Conservation (phyloP, 2,113 vertebrate species). For the Podocnemis expansa region DNA sequence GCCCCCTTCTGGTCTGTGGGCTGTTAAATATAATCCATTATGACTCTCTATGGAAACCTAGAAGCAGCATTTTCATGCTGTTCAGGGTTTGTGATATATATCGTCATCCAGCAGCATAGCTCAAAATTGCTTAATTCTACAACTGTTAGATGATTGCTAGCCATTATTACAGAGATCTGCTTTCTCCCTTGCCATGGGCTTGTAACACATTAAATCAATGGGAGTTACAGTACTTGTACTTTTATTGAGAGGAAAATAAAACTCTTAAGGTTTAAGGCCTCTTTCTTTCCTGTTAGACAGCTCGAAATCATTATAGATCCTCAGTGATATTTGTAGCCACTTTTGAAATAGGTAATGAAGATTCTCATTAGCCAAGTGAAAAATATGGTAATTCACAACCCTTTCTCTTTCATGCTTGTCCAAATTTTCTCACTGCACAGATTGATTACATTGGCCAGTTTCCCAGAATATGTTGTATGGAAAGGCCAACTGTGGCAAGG, state of each 20-base stretch:
- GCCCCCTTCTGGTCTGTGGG: not conserved
- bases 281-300: not conserved
- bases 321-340: not conserved
- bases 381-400: rapidly evolving
- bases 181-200: not conserved
- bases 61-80: not conserved
- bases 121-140: not conserved
- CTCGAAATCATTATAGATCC: not conserved
- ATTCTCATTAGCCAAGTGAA: rapidly evolving
- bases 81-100: not conserved
- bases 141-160: not conserved
- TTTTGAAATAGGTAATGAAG: not conserved
- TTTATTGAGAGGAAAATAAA: not conserved
- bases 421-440: not conserved
- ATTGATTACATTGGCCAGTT: rapidly evolving
- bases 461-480: not conserved
- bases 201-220: not conserved
- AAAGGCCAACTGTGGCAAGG: rapidly evolving
- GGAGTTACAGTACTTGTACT: not conserved
- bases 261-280: not conserved
- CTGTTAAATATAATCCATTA: not conserved
- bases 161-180: not conserved
- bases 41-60: not conserved
- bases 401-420: rapidly evolving
- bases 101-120: not conserved